Percentiles rank a stretch among this genome's conserved stretches.
phyloP scores from a whole-genome alignment of 2,113 vertebrate species.

The Rhabdornis inornatus region DNA sequence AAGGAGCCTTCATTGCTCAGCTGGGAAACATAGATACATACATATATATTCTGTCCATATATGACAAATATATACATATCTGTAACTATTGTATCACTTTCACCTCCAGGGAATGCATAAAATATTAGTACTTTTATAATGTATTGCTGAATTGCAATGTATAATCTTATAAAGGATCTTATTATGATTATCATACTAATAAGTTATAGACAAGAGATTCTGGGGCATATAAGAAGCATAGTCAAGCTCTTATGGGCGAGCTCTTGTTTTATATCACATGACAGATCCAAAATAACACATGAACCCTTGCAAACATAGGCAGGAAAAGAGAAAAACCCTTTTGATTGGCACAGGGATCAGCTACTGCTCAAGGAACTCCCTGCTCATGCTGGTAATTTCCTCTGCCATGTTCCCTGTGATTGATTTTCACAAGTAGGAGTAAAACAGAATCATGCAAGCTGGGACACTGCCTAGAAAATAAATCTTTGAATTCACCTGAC shows the following conservation, averaged over 20 bases:
- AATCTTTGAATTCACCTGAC: not conserved
- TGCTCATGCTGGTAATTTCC: not conserved
- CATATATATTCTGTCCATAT: not conserved
- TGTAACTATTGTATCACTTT: not conserved
- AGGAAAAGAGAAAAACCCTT: not conserved
- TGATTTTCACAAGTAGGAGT: slow-evolving; percentile 35
- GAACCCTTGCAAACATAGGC: not conserved
- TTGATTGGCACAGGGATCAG: not conserved
- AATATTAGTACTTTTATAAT: not conserved
- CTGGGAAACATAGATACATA: not conserved
- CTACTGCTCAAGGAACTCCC: not conserved
- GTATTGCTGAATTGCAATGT: not conserved
- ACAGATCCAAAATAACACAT: not conserved
- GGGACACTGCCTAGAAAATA: not conserved
- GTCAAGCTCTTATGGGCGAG: not conserved
- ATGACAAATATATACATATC: not conserved
- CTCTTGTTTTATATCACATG: not conserved
- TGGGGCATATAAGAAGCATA: not conserved
- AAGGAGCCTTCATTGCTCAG: not conserved
- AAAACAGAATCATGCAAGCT: not conserved
- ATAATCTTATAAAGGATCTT: not conserved
- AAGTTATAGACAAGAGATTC: not conserved
- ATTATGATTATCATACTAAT: not conserved
- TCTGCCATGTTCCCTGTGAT: not conserved
- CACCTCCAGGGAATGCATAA: not conserved